A percentile compares a stretch with the other conserved stretches of the same genome.
phyloP scores from a whole-genome alignment of 2,797 vertebrate genomes.

The Danio choprae region DNA sequence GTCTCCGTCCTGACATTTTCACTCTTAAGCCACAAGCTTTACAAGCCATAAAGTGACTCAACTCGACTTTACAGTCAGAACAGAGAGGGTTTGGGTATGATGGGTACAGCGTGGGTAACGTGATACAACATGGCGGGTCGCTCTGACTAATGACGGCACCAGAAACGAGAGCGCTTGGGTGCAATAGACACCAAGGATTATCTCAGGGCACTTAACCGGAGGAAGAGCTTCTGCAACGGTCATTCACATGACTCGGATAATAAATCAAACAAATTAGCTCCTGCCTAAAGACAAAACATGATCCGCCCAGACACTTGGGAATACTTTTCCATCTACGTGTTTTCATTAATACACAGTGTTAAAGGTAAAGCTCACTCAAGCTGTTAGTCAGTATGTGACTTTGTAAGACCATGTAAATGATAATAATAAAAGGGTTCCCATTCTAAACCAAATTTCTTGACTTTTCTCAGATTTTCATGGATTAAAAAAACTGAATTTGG shows the following conservation, averaged over 20 bases:
- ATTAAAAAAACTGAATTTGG: too few relatives aligned
- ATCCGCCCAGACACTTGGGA: not conserved
- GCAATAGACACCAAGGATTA: slow-evolving; percentile 23
- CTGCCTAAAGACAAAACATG: not conserved
- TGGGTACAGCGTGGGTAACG: not conserved
- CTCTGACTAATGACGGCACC: slow-evolving; percentile 13
- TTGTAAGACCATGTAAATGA: too few relatives aligned
- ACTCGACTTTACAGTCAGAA: slow-evolving; percentile 5
- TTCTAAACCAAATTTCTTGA: too few relatives aligned
- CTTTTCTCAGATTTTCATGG: too few relatives aligned
- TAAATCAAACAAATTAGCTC: not conserved
- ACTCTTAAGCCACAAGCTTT: not conserved
- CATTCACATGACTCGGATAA: not conserved
- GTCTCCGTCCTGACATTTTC: not conserved
- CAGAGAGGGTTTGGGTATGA: slow-evolving; percentile 10
- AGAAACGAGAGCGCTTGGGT: slow-evolving; percentile 34
- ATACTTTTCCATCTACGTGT: not conserved
- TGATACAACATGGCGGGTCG: not conserved
- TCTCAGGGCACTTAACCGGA: slow-evolving; percentile 22
- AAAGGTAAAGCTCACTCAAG: too few relatives aligned
- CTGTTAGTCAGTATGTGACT: too few relatives aligned
- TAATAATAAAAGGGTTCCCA: too few relatives aligned
- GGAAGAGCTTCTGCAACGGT: not conserved
- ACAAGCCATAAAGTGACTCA: not conserved
- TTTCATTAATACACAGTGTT: not conserved